phyloP scores from a whole-genome alignment of 1,140 invertebrate genomes.

The Melanaphis sacchari region DNA sequence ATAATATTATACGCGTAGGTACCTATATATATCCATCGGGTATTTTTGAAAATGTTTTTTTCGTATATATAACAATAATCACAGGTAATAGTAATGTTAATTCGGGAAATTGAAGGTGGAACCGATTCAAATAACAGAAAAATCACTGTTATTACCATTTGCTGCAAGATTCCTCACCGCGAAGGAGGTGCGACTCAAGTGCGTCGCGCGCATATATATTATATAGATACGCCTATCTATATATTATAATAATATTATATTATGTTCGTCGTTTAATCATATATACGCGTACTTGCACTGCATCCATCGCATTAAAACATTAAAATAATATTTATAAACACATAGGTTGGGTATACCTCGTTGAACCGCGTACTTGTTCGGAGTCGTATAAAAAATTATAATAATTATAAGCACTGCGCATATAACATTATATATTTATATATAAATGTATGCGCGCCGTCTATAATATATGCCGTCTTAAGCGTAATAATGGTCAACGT shows the following conservation, averaged over 20 bases:
- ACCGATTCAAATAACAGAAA: slow-evolving; percentile 53
- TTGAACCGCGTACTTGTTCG: background rate
- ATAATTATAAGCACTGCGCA: background rate
- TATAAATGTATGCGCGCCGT: too few species aligned
- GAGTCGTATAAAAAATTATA: background rate
- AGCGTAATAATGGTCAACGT: slow-evolving; percentile 1
- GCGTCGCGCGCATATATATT: background rate
- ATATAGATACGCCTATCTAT: background rate
- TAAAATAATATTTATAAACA: slow-evolving; percentile 14
- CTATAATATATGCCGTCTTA: background rate
- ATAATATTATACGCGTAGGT: slow-evolving; percentile 7
- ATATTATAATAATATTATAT: background rate
- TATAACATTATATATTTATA: background rate
- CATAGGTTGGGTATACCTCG: background rate
- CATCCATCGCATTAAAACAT: background rate
- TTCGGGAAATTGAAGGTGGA: slow-evolving; percentile 56
- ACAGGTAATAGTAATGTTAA: slow-evolving; percentile 39
- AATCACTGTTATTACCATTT: slow-evolving; percentile 57
- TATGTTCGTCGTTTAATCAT: background rate
- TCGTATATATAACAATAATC: slow-evolving; percentile 38
- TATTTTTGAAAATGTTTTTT: slow-evolving; percentile 42
- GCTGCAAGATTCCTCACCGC: background rate
- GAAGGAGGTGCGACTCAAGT: slow-evolving; percentile 40
- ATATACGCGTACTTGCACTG: too few species aligned
- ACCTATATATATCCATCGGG: background rate